These are phyloP conservation scores for Cryptotermes secundus DNA, from an alignment of 1,140 invertebrate species.

Conservation along the genomic window DNA sequence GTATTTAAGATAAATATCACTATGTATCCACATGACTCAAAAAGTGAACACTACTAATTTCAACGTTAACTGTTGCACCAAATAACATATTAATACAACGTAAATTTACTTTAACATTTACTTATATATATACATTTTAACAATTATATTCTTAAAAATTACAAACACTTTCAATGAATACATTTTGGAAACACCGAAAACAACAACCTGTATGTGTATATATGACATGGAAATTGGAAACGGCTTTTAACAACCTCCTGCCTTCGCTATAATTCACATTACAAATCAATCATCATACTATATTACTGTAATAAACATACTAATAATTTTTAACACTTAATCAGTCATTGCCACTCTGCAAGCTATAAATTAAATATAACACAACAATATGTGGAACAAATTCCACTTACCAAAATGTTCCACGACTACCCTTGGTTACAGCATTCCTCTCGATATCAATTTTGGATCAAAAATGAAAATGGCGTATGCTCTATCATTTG, in stretches of 20 bases:
- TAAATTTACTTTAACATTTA: too few species aligned
- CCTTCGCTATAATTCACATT: neutral
- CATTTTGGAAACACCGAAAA: too few species aligned
- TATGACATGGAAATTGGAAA: neutral
- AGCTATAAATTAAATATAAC: neutral
- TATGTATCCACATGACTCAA: too few species aligned
- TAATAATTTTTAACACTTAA: neutral
- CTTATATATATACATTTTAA: too few species aligned
- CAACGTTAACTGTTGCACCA: too few species aligned
- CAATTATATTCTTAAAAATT: too few species aligned
- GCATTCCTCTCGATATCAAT: conserved; percentile 29
- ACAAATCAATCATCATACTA: neutral
- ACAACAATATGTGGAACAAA: neutral
- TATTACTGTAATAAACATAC: neutral
- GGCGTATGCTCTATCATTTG: conserved; percentile 34
- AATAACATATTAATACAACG: too few species aligned
- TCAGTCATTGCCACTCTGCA: neutral
- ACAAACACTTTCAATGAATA: too few species aligned
- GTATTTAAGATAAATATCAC: too few species aligned
- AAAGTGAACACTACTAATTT: too few species aligned
- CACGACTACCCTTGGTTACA: neutral
- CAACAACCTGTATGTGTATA: neutral
- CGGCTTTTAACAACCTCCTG: neutral
- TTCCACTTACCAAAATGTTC: neutral
- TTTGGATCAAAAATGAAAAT: conserved; percentile 37